Evolutionary conservation across 2,888 invertebrate species (phyloP).

Genomic region (Agonopterix heracliana): DNA sequence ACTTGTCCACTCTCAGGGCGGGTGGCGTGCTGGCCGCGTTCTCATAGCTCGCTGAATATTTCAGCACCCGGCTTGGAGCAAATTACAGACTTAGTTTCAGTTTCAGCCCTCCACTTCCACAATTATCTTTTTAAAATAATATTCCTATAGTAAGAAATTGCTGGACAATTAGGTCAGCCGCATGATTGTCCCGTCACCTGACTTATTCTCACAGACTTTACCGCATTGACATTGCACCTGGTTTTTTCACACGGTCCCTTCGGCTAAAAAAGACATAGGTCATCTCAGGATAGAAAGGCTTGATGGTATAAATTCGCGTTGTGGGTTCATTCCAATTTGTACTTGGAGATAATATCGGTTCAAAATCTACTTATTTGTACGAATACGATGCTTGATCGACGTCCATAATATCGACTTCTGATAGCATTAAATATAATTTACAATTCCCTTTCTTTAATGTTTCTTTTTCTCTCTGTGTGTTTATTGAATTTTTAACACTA

Average conservation of each 20-base stretch:
- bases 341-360: too few relatives aligned
- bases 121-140: conserved; percentile 46
- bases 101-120: conserved; percentile 30
- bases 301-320: too few relatives aligned
- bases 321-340: too few relatives aligned
- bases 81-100: conserved; percentile 57
- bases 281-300: too few relatives aligned
- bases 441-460: not conserved
- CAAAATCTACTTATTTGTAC: too few relatives aligned
- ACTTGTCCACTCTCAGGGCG: conserved; percentile 25
- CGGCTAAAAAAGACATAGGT: not conserved
- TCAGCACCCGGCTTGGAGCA: conserved; percentile 46
- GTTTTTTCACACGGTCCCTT: conserved; percentile 4
- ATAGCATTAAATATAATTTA: not conserved
- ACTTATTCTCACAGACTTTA: conserved; percentile 41
- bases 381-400: too few relatives aligned
- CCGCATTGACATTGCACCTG: conserved; percentile 18
- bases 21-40: conserved; percentile 36
- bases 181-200: conserved; percentile 45
- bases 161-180: conserved; percentile 50
- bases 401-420: too few relatives aligned
- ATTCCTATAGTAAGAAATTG: conserved; percentile 35
- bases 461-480: not conserved
- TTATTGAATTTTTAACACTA: not conserved
- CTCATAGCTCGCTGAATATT: conserved; percentile 63